These are phyloP conservation scores for Chloroceryle amazona DNA, from an alignment of 2,797 vertebrate species.

Conservation along the genomic window DNA sequence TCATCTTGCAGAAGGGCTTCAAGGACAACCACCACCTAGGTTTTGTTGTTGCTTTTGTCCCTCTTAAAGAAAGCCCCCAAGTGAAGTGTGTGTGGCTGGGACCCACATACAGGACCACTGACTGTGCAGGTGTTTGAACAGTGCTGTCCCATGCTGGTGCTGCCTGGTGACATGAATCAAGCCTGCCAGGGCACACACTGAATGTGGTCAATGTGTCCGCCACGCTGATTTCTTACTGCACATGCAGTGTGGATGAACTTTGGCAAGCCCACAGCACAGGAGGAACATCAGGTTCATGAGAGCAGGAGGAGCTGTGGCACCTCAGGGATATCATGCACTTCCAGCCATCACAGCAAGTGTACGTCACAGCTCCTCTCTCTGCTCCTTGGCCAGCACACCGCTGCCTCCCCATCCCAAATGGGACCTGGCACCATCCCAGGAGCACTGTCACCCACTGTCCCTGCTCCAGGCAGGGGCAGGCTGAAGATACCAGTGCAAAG, in stretches of 20 bases:
- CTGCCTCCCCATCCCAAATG: background rate
- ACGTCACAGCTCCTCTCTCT: background rate
- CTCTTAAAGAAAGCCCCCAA: background rate
- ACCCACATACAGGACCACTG: fast-evolving
- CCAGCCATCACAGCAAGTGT: background rate
- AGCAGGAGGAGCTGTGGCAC: fast-evolving
- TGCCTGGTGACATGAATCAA: background rate
- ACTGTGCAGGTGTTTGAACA: fast-evolving
- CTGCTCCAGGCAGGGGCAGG: background rate
- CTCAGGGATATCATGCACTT: fast-evolving
- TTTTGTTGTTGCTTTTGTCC: background rate
- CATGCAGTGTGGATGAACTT: fast-evolving
- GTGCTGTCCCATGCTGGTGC: fast-evolving
- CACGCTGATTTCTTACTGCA: background rate
- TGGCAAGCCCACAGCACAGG: background rate
- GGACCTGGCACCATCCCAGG: too few relatives aligned
- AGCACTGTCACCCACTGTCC: background rate
- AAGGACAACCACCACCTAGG: background rate
- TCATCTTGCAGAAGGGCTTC: background rate
- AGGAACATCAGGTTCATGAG: background rate
- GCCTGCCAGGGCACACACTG: fast-evolving
- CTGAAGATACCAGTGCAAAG: background rate
- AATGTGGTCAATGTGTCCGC: background rate
- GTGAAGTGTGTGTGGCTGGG: fast-evolving
- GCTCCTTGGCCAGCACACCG: background rate